A percentile compares a stretch with the other conserved stretches of the same genome.
Conservation (phyloP, 2,888 invertebrate species). For the Acanthococcus lagerstroemiae region DNA sequence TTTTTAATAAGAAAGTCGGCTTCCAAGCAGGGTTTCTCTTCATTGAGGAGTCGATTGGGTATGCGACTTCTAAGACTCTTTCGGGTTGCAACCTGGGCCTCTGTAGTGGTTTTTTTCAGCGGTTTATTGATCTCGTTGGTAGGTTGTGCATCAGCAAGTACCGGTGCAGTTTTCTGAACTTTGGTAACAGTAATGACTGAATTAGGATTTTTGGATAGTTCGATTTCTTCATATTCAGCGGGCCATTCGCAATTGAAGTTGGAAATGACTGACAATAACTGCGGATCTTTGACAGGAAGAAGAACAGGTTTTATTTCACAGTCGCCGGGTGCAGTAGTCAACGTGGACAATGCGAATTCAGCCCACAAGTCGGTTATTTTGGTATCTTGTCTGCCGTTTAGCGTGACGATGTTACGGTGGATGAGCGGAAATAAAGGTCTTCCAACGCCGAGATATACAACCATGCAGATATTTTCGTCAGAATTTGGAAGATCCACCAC, state of each 20-base stretch:
- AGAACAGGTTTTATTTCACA: background rate
- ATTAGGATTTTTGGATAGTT: no score
- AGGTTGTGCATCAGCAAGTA: no score
- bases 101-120: no score
- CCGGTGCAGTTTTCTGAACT: no score
- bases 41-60: no score
- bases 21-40: no score
- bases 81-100: no score
- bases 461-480: background rate
- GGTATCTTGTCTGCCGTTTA: background rate
- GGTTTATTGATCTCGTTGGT: no score
- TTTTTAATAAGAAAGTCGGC: no score
- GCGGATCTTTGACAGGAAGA: constrained; percentile 4
- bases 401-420: background rate
- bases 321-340: background rate
- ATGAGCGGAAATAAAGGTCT: constrained; percentile 12
- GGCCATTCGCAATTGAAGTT: background rate
- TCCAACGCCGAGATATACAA: constrained; percentile 6
- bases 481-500: background rate
- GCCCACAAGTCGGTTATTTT: constrained; percentile 11
- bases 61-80: no score
- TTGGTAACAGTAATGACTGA: no score
- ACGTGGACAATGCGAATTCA: constrained; percentile 15
- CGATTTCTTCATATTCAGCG: background rate
- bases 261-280: background rate